phyloP scores from a whole-genome alignment of 2,888 invertebrate species.

The Lasioglossum leucozonium region DNA sequence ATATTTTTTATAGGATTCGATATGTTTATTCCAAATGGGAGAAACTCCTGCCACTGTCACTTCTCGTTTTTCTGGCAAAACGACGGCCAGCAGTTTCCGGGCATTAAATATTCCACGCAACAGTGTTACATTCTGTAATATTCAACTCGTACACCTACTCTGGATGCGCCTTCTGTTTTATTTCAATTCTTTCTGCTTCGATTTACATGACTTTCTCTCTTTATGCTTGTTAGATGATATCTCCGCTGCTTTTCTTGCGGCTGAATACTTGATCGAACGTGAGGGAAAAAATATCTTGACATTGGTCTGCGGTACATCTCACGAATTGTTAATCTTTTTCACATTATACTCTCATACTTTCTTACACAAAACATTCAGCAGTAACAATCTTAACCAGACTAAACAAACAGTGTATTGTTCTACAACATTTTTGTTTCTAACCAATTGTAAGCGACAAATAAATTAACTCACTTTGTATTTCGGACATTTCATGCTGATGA shows the following conservation, averaged over 20 bases:
- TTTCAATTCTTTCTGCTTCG: slow-evolving; percentile 49
- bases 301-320: neutral
- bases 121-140: slow-evolving; percentile 53
- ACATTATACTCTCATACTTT: neutral
- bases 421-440: too few relatives aligned
- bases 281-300: slow-evolving; percentile 12
- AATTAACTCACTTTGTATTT: too few relatives aligned
- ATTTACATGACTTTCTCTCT: slow-evolving; percentile 59
- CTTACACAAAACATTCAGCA: neutral
- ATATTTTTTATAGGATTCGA: neutral
- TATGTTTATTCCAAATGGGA: neutral
- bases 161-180: slow-evolving; percentile 52
- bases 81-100: slow-evolving; percentile 18
- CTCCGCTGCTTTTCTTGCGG: slow-evolving; percentile 38
- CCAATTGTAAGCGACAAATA: too few relatives aligned
- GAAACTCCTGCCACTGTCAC: neutral
- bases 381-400: neutral
- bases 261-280: slow-evolving; percentile 43
- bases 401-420: too few relatives aligned
- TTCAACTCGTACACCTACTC: slow-evolving; percentile 55
- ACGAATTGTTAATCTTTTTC: neutral
- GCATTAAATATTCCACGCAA: slow-evolving; percentile 55
- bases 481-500: too few relatives aligned
- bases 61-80: slow-evolving; percentile 16
- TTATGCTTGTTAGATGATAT: slow-evolving; percentile 54